phyloP scores from a whole-genome alignment of 2,113 vertebrate species.

The Scortum barcoo region DNA sequence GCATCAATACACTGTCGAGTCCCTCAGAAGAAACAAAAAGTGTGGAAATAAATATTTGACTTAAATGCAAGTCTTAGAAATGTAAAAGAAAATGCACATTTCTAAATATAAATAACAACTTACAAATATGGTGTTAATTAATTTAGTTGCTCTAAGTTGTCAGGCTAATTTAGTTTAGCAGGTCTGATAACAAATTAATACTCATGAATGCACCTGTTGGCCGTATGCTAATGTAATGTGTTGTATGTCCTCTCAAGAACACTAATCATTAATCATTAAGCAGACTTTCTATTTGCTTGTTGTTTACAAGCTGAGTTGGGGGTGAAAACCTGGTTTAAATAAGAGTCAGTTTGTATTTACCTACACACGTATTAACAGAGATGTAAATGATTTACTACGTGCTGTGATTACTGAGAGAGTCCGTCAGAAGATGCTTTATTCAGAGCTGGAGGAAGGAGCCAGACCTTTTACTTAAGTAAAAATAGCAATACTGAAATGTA shows the following conservation, averaged over 20 bases:
- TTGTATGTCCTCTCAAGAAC: slow-evolving; percentile 18
- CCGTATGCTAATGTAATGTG: not conserved
- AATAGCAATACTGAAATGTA: too few relatives aligned
- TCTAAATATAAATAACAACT: not conserved
- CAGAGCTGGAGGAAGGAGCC: not conserved
- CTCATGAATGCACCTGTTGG: slow-evolving; percentile 1
- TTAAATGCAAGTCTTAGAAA: not conserved
- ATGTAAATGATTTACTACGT: not conserved
- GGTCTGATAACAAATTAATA: slow-evolving; percentile 3
- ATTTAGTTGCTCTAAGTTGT: not conserved
- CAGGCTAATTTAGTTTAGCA: not conserved
- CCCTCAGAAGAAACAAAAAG: not conserved
- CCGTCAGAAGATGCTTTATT: not conserved
- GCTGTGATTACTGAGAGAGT: not conserved
- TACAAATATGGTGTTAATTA: not conserved
- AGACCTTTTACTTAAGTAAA: not conserved
- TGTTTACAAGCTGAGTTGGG: not conserved
- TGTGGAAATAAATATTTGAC: not conserved
- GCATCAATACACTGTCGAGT: not conserved
- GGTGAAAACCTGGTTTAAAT: not conserved
- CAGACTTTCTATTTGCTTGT: slow-evolving; percentile 5
- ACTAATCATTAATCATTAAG: slow-evolving; percentile 5
- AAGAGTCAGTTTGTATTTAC: not conserved
- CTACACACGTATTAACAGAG: not conserved
- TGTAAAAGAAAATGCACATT: not conserved